Conservation (phyloP, 2,888 invertebrate species). For the Trichogramma dendrolimi region DNA sequence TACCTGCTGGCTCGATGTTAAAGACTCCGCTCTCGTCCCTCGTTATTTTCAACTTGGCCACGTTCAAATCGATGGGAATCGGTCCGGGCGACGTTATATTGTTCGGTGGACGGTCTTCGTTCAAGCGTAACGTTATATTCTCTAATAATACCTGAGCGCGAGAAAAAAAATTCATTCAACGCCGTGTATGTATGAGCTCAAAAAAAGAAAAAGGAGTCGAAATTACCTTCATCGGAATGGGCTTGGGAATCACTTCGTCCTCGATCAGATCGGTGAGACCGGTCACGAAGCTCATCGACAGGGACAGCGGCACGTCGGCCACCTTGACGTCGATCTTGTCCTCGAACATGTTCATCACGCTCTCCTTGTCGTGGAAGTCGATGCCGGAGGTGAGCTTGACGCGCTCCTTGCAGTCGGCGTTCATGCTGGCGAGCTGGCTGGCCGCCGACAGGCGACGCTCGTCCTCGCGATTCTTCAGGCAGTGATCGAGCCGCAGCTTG, state of each 20-base stretch:
- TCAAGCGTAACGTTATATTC: conserved; percentile 70
- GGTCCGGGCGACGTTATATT: conserved; percentile 79
- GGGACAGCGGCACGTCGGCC: conserved; percentile 62
- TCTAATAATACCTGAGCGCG: conserved; percentile 64
- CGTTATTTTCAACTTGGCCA: conserved; percentile 67
- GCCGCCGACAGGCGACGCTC: conserved; percentile 38
- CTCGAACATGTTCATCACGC: conserved; percentile 52
- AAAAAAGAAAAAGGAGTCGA: neutral
- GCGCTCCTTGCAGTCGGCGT: conserved; percentile 33
- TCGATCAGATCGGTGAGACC: conserved; percentile 80
- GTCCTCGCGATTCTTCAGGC: conserved; percentile 50
- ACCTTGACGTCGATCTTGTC: conserved; percentile 64
- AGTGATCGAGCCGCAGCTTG: conserved; percentile 62
- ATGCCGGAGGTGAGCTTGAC: conserved; percentile 44
- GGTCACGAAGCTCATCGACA: conserved; percentile 78
- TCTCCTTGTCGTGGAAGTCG: conserved; percentile 52
- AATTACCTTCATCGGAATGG: conserved; percentile 76
- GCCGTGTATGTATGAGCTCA: neutral
- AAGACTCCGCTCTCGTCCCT: conserved; percentile 73
- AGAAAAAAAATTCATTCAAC: conserved; percentile 11
- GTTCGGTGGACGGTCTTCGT: conserved; percentile 79
- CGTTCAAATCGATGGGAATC: conserved; percentile 71
- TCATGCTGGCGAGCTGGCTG: conserved; percentile 35
- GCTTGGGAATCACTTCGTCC: conserved; percentile 77
- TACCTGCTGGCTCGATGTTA: conserved; percentile 62